Conservation (phyloP, 1,140 invertebrate genomes). For the Ceratosolen solmsi region DNA sequence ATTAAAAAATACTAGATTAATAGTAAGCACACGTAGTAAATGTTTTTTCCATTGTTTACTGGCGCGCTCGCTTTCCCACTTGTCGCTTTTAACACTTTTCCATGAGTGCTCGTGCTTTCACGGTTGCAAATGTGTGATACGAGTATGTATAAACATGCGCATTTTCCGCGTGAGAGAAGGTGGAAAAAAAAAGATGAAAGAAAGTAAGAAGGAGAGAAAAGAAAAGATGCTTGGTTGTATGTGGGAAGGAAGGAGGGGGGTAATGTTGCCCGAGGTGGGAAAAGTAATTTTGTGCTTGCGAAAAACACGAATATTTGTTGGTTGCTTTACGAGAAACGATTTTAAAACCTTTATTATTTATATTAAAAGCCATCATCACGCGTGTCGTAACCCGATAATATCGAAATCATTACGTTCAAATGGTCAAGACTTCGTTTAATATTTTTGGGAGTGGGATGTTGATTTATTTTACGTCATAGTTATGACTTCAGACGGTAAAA, state of each 20-base stretch:
- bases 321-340: too few species aligned
- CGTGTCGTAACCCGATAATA: slow-evolving; percentile 19
- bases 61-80: slow-evolving; percentile 16
- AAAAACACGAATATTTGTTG: too few species aligned
- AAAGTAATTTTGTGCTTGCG: neutral
- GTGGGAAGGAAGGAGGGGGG: too few species aligned
- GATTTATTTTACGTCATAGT: slow-evolving; percentile 14
- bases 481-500: slow-evolving; percentile 4
- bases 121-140: neutral
- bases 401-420: slow-evolving; percentile 23
- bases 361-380: too few species aligned
- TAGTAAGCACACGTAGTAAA: neutral
- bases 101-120: slow-evolving; percentile 6
- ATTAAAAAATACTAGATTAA: too few species aligned
- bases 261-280: too few species aligned
- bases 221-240: too few species aligned
- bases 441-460: slow-evolving; percentile 20
- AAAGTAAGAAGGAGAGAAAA: neutral
- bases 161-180: neutral
- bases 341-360: too few species aligned
- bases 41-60: slow-evolving; percentile 1
- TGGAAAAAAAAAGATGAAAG: neutral
- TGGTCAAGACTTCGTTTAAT: neutral
- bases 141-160: neutral
- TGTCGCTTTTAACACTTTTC: slow-evolving; percentile 38